Conservation (phyloP, 2,888 invertebrate species). For the Macrostomum cliftonense region DNA sequence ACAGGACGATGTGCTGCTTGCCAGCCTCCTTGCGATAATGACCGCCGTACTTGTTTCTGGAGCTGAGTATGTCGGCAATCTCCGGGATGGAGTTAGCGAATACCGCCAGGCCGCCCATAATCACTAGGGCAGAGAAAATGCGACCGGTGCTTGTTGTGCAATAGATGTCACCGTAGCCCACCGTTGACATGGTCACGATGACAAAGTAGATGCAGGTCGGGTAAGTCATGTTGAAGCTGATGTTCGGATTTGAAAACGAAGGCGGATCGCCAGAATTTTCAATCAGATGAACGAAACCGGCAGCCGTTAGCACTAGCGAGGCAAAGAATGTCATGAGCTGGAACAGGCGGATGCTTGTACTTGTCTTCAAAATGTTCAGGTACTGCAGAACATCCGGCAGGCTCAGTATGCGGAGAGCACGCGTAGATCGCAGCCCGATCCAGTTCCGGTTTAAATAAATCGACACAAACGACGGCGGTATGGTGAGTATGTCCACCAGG, state of each 20-base stretch:
- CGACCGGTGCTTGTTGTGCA: slow-evolving; percentile 93
- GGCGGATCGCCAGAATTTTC: slow-evolving; percentile 97
- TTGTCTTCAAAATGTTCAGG: slow-evolving; percentile 99
- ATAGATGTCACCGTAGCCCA: slow-evolving; percentile 97
- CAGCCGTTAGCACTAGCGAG: slow-evolving; percentile 97
- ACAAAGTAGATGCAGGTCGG: slow-evolving; percentile 99
- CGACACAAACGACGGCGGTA: slow-evolving; percentile 99
- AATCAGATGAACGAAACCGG: slow-evolving; percentile 98
- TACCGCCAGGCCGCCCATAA: slow-evolving; percentile 99
- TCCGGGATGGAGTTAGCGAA: slow-evolving; percentile 99
- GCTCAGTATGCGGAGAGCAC: slow-evolving; percentile 98
- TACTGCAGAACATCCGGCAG: slow-evolving; percentile 99
- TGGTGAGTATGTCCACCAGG: slow-evolving; percentile 99
- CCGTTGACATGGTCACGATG: slow-evolving; percentile 99
- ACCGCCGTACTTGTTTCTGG: slow-evolving; percentile 98
- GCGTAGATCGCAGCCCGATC: slow-evolving; percentile 98
- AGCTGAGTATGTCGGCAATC: slow-evolving; percentile 98
- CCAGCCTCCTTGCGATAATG: slow-evolving; percentile 98
- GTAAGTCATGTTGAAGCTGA: slow-evolving; percentile 59
- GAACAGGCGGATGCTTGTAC: slow-evolving; percentile 96
- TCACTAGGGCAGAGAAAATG: slow-evolving; percentile 98
- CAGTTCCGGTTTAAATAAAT: slow-evolving; percentile 99
- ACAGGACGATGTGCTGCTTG: slow-evolving; percentile 99
- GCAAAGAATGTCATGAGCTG: slow-evolving; percentile 99
- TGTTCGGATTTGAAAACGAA: slow-evolving; percentile 54